Conservation (phyloP, 2,797 vertebrate genomes). For the Pelochelys cantorii region DNA sequence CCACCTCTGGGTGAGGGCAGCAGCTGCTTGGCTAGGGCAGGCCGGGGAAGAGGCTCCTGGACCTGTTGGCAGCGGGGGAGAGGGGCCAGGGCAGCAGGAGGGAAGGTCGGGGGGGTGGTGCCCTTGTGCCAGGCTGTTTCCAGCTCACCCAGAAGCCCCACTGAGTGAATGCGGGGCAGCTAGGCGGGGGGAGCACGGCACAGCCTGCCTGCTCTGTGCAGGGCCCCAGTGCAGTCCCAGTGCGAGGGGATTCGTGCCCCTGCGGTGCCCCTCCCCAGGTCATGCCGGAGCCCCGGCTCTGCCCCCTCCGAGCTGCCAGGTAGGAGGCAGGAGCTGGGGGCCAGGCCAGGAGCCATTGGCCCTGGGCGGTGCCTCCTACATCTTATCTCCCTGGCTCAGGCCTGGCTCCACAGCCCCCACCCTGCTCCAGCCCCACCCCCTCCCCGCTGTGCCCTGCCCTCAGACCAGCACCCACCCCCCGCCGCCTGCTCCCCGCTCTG, state of each 20-base stretch:
- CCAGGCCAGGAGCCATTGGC: not conserved
- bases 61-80: not conserved
- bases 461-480: not conserved
- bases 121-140: not conserved
- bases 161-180: not conserved
- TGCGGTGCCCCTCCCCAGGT: no score
- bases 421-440: not conserved
- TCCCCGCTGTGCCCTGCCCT: not conserved
- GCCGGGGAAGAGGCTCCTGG: not conserved
- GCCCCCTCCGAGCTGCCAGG: no score
- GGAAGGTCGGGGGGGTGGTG: not conserved
- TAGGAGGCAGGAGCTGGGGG: not conserved
- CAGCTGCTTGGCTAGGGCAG: not conserved
- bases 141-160: not conserved
- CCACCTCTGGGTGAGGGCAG: not conserved
- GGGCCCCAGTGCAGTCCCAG: no score
- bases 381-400: not conserved
- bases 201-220: not conserved
- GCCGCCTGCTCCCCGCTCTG: not conserved
- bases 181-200: no score
- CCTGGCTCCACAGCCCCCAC: not conserved
- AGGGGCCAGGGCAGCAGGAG: no score
- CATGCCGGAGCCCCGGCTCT: no score
- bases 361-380: not conserved
- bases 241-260: no score